Percentiles rank a stretch among this genome's conserved stretches.
Conservation (phyloP, 2,797 vertebrate species). For the Myripristis jacobus region DNA sequence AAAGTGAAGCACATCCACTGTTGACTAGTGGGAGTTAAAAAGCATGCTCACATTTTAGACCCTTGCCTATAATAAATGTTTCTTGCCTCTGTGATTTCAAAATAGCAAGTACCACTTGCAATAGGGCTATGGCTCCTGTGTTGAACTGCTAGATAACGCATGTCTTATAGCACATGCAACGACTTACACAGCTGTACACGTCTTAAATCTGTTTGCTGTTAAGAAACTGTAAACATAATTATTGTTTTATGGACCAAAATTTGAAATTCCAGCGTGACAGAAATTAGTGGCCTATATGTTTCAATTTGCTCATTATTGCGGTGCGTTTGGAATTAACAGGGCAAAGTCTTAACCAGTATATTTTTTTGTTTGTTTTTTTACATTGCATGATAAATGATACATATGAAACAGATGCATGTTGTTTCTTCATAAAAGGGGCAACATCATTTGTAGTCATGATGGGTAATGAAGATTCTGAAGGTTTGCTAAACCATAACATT, state of each 20-base stretch:
- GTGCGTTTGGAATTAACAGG: background rate
- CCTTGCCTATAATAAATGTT: constrained; percentile 65
- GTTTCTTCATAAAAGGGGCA: background rate
- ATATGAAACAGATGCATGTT: constrained; percentile 7
- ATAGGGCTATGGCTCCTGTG: constrained; percentile 58
- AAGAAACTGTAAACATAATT: background rate
- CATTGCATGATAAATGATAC: background rate
- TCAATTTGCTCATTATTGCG: constrained; percentile 6
- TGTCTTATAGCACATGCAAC: constrained; percentile 59
- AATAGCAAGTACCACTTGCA: constrained; percentile 60
- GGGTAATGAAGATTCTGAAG: constrained; percentile 15
- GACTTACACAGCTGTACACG: no score
- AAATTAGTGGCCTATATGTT: constrained; percentile 28
- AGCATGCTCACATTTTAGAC: constrained; percentile 61
- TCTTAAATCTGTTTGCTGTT: background rate
- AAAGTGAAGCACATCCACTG: constrained; percentile 46
- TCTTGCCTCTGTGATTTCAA: constrained; percentile 55
- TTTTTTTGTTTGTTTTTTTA: background rate
- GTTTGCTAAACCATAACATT: background rate
- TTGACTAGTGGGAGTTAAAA: constrained; percentile 28
- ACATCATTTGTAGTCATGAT: constrained; percentile 7
- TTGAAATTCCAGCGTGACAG: background rate
- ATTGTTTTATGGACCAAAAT: constrained; percentile 25
- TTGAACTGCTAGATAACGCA: constrained; percentile 39
- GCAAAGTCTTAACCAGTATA: background rate